These are phyloP conservation scores for Brachypodius melanocephalos DNA, from an alignment of 2,113 vertebrate species.

Conservation along the genomic window DNA sequence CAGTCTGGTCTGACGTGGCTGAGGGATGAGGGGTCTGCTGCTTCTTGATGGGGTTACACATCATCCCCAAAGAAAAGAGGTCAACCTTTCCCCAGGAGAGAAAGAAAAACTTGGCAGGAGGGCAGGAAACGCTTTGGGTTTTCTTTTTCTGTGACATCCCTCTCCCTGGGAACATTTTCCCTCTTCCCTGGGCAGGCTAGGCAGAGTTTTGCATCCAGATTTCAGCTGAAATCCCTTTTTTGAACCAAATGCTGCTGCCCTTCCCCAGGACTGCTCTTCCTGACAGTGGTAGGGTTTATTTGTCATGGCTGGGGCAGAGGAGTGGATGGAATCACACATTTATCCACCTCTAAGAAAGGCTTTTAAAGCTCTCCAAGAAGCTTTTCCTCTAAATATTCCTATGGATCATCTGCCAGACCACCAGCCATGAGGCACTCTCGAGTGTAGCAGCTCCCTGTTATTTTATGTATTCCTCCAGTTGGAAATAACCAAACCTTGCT, in stretches of 20 bases:
- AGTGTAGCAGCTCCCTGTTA: not conserved
- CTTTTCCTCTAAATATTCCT: not conserved
- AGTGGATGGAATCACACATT: not conserved
- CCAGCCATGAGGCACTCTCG: slow-evolving; percentile 6
- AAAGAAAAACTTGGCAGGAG: not conserved
- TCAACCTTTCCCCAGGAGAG: not conserved
- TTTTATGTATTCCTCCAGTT: slow-evolving; percentile 15
- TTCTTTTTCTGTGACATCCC: not conserved
- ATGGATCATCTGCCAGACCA: slow-evolving; percentile 61
- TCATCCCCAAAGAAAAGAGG: not conserved
- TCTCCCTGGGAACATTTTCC: not conserved
- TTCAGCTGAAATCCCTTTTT: not conserved
- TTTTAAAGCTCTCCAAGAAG: slow-evolving; percentile 29
- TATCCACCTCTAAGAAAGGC: slow-evolving; percentile 34
- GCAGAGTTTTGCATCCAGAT: not conserved
- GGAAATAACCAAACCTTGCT: slow-evolving; percentile 11
- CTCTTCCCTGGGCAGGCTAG: not conserved
- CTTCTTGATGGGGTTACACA: not conserved
- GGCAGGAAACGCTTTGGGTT: not conserved
- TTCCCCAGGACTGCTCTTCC: not conserved
- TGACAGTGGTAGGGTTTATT: not conserved
- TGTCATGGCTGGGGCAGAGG: slow-evolving; percentile 10
- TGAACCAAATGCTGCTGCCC: not conserved
- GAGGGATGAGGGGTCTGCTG: not conserved
- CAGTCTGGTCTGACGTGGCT: not conserved